These are phyloP conservation scores for Biston betularia DNA, from an alignment of 2,888 invertebrate species.

Conservation along the genomic window DNA sequence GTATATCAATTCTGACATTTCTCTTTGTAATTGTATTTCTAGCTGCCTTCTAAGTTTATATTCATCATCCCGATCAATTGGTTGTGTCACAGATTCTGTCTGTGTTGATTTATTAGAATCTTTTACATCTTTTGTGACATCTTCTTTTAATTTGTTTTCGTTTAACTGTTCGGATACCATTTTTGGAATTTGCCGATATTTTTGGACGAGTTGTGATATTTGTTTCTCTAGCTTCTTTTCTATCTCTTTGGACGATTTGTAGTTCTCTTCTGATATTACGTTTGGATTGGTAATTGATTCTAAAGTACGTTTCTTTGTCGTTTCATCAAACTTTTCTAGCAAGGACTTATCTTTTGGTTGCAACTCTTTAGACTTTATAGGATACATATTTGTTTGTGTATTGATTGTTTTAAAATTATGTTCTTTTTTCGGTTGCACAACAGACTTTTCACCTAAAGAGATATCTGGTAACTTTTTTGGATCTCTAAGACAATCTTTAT, in stretches of 20 bases:
- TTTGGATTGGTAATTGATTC: background rate
- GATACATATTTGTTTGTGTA: too few species aligned
- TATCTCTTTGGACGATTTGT: background rate
- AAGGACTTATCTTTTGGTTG: background rate
- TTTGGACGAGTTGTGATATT: background rate
- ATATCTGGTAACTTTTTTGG: background rate
- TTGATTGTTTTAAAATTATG: too few species aligned
- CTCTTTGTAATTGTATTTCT: background rate
- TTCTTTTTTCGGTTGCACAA: too few species aligned
- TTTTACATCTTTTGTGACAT: background rate
- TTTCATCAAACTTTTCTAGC: background rate
- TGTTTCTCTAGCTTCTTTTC: background rate
- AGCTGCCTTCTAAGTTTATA: background rate
- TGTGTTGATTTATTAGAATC: background rate
- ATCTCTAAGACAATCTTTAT: background rate
- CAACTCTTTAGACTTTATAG: background rate
- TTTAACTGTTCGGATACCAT: background rate
- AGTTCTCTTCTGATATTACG: background rate
- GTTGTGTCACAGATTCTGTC: background rate
- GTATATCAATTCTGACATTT: constrained; percentile 15
- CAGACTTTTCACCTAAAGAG: background rate
- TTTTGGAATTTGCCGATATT: background rate
- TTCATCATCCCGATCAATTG: constrained; percentile 2
- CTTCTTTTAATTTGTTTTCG: background rate
- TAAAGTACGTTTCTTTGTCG: background rate